Evolutionary conservation across 2,797 vertebrate genomes (phyloP).

Genomic region (Myiothlypis chrysogaster): DNA sequence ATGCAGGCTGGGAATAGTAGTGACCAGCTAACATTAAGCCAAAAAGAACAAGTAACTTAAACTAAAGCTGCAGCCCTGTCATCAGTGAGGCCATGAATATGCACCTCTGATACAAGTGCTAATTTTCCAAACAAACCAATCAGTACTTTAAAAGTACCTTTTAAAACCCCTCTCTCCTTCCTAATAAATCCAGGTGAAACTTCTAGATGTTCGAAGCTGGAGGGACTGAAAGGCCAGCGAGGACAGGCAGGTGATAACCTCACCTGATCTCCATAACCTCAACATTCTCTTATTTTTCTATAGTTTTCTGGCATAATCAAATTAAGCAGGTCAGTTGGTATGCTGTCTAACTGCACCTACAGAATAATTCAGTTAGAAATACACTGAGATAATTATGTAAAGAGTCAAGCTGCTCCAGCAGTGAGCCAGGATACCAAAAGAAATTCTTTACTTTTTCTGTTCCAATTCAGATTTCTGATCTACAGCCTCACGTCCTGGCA

Average conservation of each 20-base stretch:
- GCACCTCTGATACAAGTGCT: neutral
- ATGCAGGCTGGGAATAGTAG: neutral
- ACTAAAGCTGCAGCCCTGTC: neutral
- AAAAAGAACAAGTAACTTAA: neutral
- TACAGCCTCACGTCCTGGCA: neutral
- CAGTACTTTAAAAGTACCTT: neutral
- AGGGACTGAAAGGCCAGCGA: neutral
- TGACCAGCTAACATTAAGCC: neutral
- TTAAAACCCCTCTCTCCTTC: neutral
- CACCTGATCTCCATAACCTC: neutral
- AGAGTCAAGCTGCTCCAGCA: neutral
- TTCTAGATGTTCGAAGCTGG: neutral
- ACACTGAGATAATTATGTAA: neutral
- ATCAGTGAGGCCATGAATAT: neutral
- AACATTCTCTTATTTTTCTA: neutral
- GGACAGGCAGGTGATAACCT: neutral
- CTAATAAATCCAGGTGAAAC: neutral
- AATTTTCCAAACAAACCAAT: neutral
- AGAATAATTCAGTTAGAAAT: neutral
- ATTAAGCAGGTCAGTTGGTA: neutral
- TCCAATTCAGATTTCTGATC: neutral
- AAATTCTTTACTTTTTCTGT: neutral
- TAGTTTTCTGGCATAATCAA: neutral
- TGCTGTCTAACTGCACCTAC: neutral
- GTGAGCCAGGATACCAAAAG: neutral